These are phyloP conservation scores for Muscicapa adusta DNA, from an alignment of 2,113 vertebrate genomes.

Conservation along the genomic window DNA sequence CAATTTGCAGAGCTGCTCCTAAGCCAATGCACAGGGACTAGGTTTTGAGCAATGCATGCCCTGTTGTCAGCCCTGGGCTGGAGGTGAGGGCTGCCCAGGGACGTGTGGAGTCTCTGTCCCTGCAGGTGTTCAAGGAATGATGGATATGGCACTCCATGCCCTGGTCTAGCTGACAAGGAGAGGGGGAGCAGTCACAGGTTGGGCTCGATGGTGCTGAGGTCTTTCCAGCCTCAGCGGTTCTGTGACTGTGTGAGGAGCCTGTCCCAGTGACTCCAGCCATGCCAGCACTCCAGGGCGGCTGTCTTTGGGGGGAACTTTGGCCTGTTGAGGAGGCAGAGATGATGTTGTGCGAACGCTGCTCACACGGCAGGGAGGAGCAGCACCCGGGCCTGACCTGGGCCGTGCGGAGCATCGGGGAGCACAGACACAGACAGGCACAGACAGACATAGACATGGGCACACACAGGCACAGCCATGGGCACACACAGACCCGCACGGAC, in stretches of 20 bases:
- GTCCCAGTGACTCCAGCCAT: not conserved
- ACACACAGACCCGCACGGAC: no score
- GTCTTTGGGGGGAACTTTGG: rapidly evolving
- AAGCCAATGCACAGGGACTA: rapidly evolving
- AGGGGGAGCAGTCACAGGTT: not conserved
- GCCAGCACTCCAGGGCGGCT: not conserved
- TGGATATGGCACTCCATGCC: no score
- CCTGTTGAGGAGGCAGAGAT: rapidly evolving
- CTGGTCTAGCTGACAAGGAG: not conserved
- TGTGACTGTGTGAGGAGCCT: not conserved
- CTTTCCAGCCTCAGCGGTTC: not conserved
- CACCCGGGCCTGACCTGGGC: not conserved
- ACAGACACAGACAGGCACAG: not conserved
- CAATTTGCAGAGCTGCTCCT: not conserved
- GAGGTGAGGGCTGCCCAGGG: not conserved
- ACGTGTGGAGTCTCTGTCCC: not conserved
- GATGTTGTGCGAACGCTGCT: no score
- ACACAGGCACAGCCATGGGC: no score
- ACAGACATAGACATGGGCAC: no score
- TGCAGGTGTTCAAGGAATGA: not conserved
- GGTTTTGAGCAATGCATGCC: not conserved
- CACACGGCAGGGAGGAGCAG: rapidly evolving
- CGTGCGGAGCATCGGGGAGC: not conserved
- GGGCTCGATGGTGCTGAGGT: not conserved
- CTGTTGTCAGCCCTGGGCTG: not conserved